phyloP scores from a whole-genome alignment of 1,140 invertebrate genomes.

The Sycophaga agraensis region DNA sequence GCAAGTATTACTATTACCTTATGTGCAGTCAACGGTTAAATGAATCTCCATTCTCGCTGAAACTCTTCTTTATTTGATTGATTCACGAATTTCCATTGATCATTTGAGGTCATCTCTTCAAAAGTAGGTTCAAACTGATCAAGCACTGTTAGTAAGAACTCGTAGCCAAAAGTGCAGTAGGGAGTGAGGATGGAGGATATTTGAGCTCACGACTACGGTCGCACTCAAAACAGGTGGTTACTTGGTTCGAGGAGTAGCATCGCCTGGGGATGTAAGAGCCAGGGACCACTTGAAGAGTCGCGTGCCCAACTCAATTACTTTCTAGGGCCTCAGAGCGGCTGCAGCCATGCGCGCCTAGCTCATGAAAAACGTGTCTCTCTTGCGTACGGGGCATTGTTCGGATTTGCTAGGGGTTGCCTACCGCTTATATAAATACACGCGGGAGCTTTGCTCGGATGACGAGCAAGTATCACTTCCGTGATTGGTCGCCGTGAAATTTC shows the following conservation, averaged over 20 bases:
- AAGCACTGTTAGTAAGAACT: too few species aligned
- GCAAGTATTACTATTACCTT: too few species aligned
- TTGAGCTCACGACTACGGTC: not conserved
- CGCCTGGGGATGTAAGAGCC: constrained; percentile 24
- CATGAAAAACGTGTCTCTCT: not conserved
- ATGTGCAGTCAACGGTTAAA: too few species aligned
- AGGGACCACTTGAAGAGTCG: constrained; percentile 52
- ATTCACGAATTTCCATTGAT: too few species aligned
- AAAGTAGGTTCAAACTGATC: too few species aligned
- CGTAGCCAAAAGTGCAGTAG: too few species aligned
- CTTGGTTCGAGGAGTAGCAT: constrained; percentile 28
- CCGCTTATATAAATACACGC: not conserved
- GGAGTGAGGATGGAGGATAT: too few species aligned
- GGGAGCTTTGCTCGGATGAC: not conserved
- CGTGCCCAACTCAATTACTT: constrained; percentile 57
- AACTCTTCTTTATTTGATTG: too few species aligned
- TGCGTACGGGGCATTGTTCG: constrained; percentile 17
- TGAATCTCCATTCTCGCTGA: too few species aligned
- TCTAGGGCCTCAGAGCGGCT: constrained; percentile 36
- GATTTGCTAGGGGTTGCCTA: not conserved
- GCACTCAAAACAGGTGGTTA: constrained; percentile 55
- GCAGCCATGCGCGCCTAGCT: constrained; percentile 20
- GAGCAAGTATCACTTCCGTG: not conserved
- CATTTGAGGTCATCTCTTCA: too few species aligned
- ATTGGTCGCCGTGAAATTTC: constrained; percentile 13